phyloP scores from a whole-genome alignment of 2,113 vertebrate genomes.

The Pandion haliaetus region DNA sequence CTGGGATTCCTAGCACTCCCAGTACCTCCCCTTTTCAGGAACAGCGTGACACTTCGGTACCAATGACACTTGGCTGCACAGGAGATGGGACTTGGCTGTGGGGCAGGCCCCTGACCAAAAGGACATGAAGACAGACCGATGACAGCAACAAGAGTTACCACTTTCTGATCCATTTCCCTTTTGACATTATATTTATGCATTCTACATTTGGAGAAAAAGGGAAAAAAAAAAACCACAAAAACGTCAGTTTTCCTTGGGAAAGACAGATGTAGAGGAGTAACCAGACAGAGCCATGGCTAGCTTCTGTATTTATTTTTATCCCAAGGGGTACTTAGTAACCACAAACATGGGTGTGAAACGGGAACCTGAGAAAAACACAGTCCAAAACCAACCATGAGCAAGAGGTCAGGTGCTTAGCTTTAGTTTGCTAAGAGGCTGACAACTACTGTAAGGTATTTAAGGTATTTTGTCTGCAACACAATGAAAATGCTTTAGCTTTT shows the following conservation, averaged over 20 bases:
- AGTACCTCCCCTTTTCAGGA: background rate
- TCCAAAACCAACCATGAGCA: background rate
- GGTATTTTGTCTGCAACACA: background rate
- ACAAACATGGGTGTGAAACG: background rate
- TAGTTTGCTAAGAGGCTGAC: background rate
- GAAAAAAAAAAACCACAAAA: background rate
- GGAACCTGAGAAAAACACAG: background rate
- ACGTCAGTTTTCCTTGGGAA: background rate
- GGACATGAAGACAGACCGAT: background rate
- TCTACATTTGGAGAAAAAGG: background rate
- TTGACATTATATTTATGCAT: background rate
- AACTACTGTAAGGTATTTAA: background rate
- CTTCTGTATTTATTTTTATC: background rate
- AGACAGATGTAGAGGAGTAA: background rate
- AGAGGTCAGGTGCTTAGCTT: background rate
- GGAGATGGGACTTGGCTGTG: background rate
- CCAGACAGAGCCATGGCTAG: rapidly evolving
- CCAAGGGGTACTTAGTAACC: background rate
- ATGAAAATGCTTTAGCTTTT: background rate
- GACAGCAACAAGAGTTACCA: background rate
- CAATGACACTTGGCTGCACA: background rate
- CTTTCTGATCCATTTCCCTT: background rate
- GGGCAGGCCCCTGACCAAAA: background rate
- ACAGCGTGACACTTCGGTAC: background rate
- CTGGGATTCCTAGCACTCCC: background rate